Base-by-base conservation (phyloP, 2,797 vertebrate genomes). In the Sarcoramphus papa region DNA sequence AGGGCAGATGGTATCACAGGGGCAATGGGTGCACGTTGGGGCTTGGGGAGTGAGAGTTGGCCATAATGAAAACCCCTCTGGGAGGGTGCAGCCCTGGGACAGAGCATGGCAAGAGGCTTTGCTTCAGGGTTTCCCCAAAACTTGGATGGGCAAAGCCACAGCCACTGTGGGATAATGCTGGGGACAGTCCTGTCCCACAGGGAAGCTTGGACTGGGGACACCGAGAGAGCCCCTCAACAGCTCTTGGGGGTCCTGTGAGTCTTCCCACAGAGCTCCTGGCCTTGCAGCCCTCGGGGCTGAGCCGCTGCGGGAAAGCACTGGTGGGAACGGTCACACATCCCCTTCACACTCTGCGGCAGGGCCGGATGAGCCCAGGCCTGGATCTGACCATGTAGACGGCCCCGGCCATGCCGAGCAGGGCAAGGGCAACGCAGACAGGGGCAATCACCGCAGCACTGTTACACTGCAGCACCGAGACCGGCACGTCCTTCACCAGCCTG, bases 381-480 rank as follows among this genome's bases (percentile, higher is more conserved):
- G 20, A 27, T 45, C 77, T 93, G 69, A 64, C 6, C 86, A 96
- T 35, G 5, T 21, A 95, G n/a, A 85, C 0, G 0, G 59, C 56
- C 5, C 56, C 91, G 0, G 69, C 91, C 60, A 81, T 21, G 0
- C 5, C n/a, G 0, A 95, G 77, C 64, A 97, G 82, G 35, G 62
- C 20, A 0, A 97, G 90, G 7, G 3, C 27, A 1, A 92, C 2
- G 10, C 92, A 94, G 76, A 97, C 2, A 0, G 93, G 88, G 51
- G 45, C 73, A 1, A 92, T 30, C n/a, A 96, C 54, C 0, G 73
- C 77, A 0, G 95, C 90, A 0, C 11, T 80, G 85, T 94, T 41
- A 57, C 97, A 97, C 43, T 2, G 93, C 93, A 96, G 80, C 63
- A 63, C 91, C 0, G 97, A 92, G 47, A 90, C 40, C 0, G 86